Percentiles rank a stretch among this genome's conserved stretches.
These are phyloP conservation scores for Rhea pennata DNA, from an alignment of 2,113 vertebrate species.

Conservation along the genomic window DNA sequence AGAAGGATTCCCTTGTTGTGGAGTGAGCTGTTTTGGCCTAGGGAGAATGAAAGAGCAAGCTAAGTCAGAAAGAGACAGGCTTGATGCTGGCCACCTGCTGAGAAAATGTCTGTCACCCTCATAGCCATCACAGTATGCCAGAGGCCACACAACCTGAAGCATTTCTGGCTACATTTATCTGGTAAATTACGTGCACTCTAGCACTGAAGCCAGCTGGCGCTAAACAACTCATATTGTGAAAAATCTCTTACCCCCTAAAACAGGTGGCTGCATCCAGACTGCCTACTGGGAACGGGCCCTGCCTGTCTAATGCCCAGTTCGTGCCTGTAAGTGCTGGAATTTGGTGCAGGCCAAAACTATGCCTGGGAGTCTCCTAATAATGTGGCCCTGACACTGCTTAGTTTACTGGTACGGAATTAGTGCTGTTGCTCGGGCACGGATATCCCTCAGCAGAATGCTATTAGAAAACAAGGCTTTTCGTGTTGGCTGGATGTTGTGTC, in stretches of 20 bases:
- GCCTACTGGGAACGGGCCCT: background rate
- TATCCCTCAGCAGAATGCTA: background rate
- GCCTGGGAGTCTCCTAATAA: background rate
- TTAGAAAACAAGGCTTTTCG: background rate
- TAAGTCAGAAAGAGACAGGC: background rate
- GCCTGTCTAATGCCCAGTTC: background rate
- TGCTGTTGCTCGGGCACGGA: background rate
- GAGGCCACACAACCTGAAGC: background rate
- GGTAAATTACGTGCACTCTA: background rate
- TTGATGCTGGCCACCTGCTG: background rate
- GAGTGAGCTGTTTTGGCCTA: background rate
- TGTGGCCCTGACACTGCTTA: background rate
- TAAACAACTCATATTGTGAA: background rate
- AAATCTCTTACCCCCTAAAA: no score
- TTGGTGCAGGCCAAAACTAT: background rate
- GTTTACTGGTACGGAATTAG: background rate
- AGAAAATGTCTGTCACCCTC: background rate
- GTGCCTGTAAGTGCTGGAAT: background rate
- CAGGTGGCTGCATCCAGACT: background rate
- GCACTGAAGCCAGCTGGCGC: background rate
- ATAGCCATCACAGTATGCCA: background rate
- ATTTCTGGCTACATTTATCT: background rate
- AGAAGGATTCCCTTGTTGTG: background rate
- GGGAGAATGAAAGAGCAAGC: background rate
- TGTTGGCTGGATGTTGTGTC: background rate